phyloP scores from a whole-genome alignment of 2,113 vertebrate species.

The Podarcis cretensis region DNA sequence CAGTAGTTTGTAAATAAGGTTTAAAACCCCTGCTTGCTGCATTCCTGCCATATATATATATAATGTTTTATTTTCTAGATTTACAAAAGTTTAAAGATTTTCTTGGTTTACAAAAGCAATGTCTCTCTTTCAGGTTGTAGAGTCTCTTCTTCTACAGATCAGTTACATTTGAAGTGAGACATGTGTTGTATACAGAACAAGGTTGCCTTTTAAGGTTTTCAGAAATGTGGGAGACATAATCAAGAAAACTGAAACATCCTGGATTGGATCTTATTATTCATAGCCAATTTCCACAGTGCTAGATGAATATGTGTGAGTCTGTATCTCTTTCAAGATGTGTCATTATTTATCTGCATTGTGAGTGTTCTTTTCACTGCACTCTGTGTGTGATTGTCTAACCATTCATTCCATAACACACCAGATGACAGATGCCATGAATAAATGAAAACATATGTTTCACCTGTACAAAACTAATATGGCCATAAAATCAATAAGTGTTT shows the following conservation, averaged over 20 bases:
- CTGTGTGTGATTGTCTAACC: background rate
- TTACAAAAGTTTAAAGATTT: too few relatives aligned
- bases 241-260: constrained; percentile 4
- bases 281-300: background rate
- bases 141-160: too few relatives aligned
- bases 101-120: too few relatives aligned
- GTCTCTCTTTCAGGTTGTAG: background rate
- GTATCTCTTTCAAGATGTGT: background rate
- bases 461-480: background rate
- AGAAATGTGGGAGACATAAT: background rate
- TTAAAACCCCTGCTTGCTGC: background rate
- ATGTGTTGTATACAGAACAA: too few relatives aligned
- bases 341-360: constrained; percentile 2
- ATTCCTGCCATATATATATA: background rate
- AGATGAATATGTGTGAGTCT: background rate
- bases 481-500: constrained; percentile 19
- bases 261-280: background rate
- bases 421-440: constrained; percentile 3
- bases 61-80: too few relatives aligned
- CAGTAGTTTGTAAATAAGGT: background rate
- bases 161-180: too few relatives aligned
- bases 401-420: background rate
- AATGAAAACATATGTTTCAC: background rate
- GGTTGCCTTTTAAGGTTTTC: background rate
- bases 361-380: background rate